These are phyloP conservation scores for Callosobruchus maculatus DNA, from an alignment of 2,888 invertebrate species.

Conservation along the genomic window DNA sequence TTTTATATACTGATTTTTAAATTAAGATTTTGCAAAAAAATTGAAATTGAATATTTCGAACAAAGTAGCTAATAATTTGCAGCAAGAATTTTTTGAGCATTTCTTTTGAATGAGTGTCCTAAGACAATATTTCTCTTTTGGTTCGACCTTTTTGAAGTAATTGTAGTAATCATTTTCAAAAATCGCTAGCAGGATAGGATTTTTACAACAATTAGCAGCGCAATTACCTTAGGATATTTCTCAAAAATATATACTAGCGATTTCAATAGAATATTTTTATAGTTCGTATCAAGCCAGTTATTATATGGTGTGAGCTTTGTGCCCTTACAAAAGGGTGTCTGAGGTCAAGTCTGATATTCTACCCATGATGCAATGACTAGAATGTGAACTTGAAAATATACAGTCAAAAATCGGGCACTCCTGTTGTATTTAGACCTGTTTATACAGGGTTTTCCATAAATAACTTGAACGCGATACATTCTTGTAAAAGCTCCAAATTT, in stretches of 20 bases:
- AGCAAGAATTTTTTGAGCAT: not conserved
- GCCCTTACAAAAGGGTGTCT: constrained; percentile 8
- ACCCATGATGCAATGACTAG: not conserved
- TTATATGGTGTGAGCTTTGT: constrained; percentile 1
- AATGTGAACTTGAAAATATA: not conserved
- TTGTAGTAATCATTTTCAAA: not conserved
- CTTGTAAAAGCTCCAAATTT: too few relatives aligned
- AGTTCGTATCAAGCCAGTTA: not conserved
- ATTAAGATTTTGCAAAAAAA: not conserved
- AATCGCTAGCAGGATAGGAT: not conserved
- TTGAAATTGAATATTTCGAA: not conserved
- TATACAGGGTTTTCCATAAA: too few relatives aligned
- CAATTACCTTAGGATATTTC: not conserved
- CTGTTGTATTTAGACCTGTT: too few relatives aligned
- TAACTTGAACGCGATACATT: too few relatives aligned
- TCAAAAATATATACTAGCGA: not conserved
- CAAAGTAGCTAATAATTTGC: not conserved
- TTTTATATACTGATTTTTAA: not conserved
- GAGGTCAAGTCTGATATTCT: constrained; percentile 9
- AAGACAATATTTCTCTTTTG: not conserved
- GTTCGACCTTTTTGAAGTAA: not conserved
- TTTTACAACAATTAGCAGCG: not conserved
- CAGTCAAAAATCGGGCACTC: too few relatives aligned
- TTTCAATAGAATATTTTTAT: not conserved
- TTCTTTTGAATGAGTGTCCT: not conserved